Evolutionary conservation across 2,797 vertebrate species (phyloP), one percentile per base, ranked within the genome.

Genomic region (Cephalopachus bancanus): DNA sequence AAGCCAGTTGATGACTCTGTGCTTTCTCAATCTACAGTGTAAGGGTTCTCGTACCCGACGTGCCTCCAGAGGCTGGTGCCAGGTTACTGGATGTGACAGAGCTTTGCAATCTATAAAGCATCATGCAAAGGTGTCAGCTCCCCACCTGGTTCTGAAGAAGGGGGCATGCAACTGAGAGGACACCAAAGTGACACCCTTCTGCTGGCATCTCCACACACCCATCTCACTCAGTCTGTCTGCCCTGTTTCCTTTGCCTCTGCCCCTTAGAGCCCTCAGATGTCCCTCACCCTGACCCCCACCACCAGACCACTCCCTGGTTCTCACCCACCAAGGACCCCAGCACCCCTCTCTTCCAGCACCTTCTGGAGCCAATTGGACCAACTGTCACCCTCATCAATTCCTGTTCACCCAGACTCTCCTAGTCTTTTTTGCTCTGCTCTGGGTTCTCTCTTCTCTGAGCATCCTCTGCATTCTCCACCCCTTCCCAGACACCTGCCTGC

Each of bases 261-360:
- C 22, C 65, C 26, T 33, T 51, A 59, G 16, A 83, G 26, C 24
- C 20, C 15, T 53, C 3, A 3, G 1, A 12, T 10, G 12, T 20
- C 16, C 33, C 19, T 14, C 49, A 44, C 8, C 8, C 64, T 26
- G 33, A 30, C 30, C 33, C 6, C 49, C 16, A 28, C 59, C 49
- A 49, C 11, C 24, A 94, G 89, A 28, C 17, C 0, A 83, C 30
- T 12, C 0, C 0, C 75, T 11, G 55, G 0, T 5, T 78, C 76
- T 88, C n/a, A 0, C 3, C 16, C 10, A 57, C 62, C 15, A 22
- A 93, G 28, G 19, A 93, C 5, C 10, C 14, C 20, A 11, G 33
- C 19, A 78, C 6, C 53, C 8, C 17, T 88, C 2, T 51, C 80
- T 57, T 86, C 67, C 15, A 51, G 24, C 30, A 15, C 16, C 7